A percentile compares a stretch with the other conserved stretches of the same genome.
These are phyloP conservation scores for Hydractinia echinata DNA, from an alignment of 30 jellyfish, hydroid and myxozoan genomes.

Conservation along the genomic window DNA sequence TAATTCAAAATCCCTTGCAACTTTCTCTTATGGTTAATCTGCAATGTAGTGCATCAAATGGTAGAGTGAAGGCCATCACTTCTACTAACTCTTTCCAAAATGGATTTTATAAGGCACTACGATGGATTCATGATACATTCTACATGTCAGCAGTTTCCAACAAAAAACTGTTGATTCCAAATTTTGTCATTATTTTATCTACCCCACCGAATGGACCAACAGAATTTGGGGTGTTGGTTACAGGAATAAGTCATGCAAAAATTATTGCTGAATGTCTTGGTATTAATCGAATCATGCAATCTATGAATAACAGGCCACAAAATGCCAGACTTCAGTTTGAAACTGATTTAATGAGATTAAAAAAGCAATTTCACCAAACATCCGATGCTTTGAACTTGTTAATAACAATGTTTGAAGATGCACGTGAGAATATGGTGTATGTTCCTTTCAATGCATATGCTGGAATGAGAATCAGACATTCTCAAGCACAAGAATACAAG, in stretches of 20 bases:
- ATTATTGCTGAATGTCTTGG: conserved; percentile 78
- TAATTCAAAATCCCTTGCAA: conserved; percentile 35
- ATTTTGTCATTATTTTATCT: conserved; percentile 54
- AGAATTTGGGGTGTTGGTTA: conserved; percentile 80
- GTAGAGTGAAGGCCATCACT: conserved; percentile 57
- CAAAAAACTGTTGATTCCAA: conserved; percentile 49
- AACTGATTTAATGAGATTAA: conserved; percentile 37
- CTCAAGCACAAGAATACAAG: conserved; percentile 34
- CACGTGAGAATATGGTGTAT: conserved; percentile 38
- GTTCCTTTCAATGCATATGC: conserved; percentile 62
- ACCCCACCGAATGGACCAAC: conserved; percentile 63
- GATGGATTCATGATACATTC: conserved; percentile 84
- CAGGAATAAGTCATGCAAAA: conserved; percentile 81
- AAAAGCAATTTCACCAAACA: conserved; percentile 59
- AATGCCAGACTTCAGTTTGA: conserved; percentile 28
- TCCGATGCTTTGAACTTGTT: conserved; percentile 43
- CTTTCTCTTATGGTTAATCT: conserved; percentile 48
- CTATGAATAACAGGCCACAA: not conserved
- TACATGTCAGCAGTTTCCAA: conserved; percentile 49
- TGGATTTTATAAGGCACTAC: conserved; percentile 70
- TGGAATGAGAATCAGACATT: conserved; percentile 35
- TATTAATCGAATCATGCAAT: conserved; percentile 46
- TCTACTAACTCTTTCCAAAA: conserved; percentile 70
- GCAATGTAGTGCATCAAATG: conserved; percentile 62
- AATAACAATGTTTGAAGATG: conserved; percentile 32